Evolutionary conservation across 37 sponge, comb jelly and placozoan genomes (phyloP).

Genomic region (Haliclona indistincta): DNA sequence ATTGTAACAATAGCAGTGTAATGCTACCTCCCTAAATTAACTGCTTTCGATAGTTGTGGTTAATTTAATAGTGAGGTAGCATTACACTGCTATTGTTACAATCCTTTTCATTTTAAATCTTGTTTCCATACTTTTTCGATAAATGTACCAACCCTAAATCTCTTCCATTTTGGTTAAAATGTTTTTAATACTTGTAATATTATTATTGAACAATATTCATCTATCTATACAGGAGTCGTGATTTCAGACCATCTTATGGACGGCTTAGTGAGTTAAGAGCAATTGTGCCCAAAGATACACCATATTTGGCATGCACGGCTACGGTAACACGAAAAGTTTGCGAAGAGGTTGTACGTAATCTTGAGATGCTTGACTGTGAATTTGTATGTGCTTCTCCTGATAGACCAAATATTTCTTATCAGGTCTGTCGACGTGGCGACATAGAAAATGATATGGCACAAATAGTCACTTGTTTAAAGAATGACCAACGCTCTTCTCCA

Average conservation of each 20-base stretch:
- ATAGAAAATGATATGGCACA: slow-evolving; percentile 19
- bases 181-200: background rate
- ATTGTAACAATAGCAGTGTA: too few relatives aligned
- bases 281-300: slow-evolving; percentile 31
- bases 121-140: too few relatives aligned
- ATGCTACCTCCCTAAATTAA: too few relatives aligned
- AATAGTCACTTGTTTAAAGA: slow-evolving; percentile 12
- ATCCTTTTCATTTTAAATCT: too few relatives aligned
- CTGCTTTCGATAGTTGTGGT: too few relatives aligned
- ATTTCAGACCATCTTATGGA: slow-evolving; percentile 55
- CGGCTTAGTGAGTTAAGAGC: slow-evolving; percentile 41
- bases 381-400: slow-evolving; percentile 29
- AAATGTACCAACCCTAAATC: too few relatives aligned
- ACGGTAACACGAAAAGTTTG: slow-evolving; percentile 12
- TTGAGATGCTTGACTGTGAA: slow-evolving; percentile 23
- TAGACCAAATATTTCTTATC: slow-evolving; percentile 47
- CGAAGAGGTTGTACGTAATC: slow-evolving; percentile 6
- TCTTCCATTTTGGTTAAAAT: too few relatives aligned
- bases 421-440: slow-evolving; percentile 10
- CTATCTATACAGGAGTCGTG: slow-evolving; percentile 37
- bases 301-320: slow-evolving; percentile 36
- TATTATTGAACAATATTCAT: too few relatives aligned
- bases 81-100: too few relatives aligned
- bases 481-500: slow-evolving; percentile 4
- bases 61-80: too few relatives aligned